Evolutionary conservation across 2,113 vertebrate species (phyloP).

Genomic region (Tichodroma muraria): DNA sequence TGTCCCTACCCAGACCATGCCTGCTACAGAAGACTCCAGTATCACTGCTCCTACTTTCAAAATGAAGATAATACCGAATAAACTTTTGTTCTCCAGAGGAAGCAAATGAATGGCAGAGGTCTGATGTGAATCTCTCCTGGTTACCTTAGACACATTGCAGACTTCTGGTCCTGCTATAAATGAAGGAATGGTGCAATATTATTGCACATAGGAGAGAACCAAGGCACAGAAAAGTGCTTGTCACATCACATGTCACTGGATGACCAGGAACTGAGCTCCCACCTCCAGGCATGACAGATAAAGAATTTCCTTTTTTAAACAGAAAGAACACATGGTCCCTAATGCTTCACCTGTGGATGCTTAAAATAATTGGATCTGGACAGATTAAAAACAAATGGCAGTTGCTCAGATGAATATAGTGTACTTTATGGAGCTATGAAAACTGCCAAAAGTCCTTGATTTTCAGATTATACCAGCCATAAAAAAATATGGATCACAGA

Average conservation of each 20-base stretch:
- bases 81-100: background rate
- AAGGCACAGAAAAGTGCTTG: background rate
- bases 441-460: conserved; percentile 30
- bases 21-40: background rate
- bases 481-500: conserved; percentile 35
- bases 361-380: conserved; percentile 43
- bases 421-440: background rate
- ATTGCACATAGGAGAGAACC: background rate
- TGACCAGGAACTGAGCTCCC: background rate
- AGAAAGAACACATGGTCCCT: background rate
- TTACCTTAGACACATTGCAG: background rate
- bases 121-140: background rate
- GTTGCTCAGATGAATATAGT: background rate
- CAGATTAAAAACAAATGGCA: conserved; percentile 18
- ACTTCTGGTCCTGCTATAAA: background rate
- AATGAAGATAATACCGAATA: background rate
- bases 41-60: background rate
- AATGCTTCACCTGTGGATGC: conserved; percentile 14
- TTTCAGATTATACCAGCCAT: conserved; percentile 24
- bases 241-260: background rate
- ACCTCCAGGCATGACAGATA: background rate
- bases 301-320: background rate
- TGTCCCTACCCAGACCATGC: background rate
- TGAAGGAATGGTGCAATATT: background rate
- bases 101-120: background rate